phyloP scores from a whole-genome alignment of 2,113 vertebrate genomes.

The Saccopteryx bilineata region DNA sequence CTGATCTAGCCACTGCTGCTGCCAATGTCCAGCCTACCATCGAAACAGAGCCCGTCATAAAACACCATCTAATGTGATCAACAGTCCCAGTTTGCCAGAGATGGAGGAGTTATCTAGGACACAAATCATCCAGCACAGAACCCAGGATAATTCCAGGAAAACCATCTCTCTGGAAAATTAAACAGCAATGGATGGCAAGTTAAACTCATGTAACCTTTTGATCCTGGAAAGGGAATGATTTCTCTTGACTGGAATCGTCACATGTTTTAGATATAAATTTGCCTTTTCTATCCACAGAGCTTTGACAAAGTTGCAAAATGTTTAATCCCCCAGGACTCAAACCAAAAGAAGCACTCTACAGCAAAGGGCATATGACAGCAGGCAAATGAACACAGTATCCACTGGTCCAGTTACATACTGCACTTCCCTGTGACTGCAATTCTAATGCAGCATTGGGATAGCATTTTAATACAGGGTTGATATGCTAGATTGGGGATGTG shows the following conservation, averaged over 20 bases:
- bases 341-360: neutral
- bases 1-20: neutral
- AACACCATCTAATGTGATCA: neutral
- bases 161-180: neutral
- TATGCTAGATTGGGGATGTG: neutral
- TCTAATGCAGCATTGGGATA: neutral
- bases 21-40: neutral
- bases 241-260: neutral
- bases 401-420: neutral
- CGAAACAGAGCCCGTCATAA: neutral
- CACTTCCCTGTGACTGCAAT: neutral
- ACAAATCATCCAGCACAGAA: neutral
- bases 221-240: neutral
- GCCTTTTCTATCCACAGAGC: neutral
- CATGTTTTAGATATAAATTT: neutral
- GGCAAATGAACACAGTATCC: neutral
- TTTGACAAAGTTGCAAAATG: neutral
- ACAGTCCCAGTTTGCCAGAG: neutral
- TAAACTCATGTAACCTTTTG: neutral
- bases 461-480: neutral
- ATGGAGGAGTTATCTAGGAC: neutral
- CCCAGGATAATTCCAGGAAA: neutral
- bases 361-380: neutral
- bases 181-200: neutral
- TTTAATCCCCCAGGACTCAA: neutral